phyloP scores from a whole-genome alignment of 2,888 invertebrate species.

The Ceraclea dissimilis region DNA sequence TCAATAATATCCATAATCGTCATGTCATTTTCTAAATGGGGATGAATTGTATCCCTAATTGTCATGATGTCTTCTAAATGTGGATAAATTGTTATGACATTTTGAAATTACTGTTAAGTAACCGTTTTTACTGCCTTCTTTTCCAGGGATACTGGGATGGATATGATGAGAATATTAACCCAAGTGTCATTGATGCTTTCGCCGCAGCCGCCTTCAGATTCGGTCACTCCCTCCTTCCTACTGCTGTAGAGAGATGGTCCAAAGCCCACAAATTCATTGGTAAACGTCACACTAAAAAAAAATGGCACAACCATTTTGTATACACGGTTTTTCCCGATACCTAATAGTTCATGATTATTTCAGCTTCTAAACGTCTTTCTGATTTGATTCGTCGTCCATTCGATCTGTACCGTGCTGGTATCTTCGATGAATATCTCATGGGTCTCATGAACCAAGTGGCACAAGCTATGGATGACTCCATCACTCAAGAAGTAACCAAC shows the following conservation, averaged over 20 bases:
- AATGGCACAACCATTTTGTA: not conserved
- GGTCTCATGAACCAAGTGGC: conserved; percentile 91
- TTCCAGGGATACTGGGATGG: conserved; percentile 73
- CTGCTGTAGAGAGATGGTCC: conserved; percentile 88
- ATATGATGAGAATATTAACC: conserved; percentile 77
- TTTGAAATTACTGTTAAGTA: too few species aligned
- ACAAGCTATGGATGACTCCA: conserved; percentile 91
- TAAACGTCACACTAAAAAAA: conserved; percentile 33
- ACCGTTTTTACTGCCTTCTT: too few species aligned
- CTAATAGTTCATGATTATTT: too few species aligned
- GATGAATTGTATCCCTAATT: too few species aligned
- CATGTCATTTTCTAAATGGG: too few species aligned
- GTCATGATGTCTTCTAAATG: too few species aligned
- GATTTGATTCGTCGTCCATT: conserved; percentile 84
- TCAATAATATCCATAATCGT: too few species aligned
- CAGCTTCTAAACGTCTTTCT: conserved; percentile 81
- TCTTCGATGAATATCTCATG: conserved; percentile 87
- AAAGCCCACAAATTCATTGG: conserved; percentile 92
- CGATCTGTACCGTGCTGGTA: conserved; percentile 84
- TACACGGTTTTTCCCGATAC: too few species aligned
- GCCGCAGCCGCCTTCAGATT: conserved; percentile 90
- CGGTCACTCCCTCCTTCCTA: conserved; percentile 83
- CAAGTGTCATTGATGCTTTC: conserved; percentile 81
- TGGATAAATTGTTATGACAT: too few species aligned
- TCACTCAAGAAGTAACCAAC: conserved; percentile 85